Evolutionary conservation across 1,140 invertebrate species (phyloP).

Genomic region (Hetaerina americana): DNA sequence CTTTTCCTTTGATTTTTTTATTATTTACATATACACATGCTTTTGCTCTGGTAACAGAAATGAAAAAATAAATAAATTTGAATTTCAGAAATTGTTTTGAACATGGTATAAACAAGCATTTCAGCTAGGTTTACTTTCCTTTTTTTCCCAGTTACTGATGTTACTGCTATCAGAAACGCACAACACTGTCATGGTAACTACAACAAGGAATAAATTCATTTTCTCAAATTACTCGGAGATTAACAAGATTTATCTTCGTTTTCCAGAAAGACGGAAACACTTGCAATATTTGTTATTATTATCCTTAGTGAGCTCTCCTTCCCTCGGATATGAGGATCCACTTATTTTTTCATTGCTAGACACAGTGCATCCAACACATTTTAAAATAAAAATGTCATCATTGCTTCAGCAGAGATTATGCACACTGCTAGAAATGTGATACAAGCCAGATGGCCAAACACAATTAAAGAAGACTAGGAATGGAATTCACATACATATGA

Average conservation of each 20-base stretch:
- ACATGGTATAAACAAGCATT: background rate
- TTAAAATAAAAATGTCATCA: too few species aligned
- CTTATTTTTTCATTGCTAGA: background rate
- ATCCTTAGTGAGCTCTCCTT: too few species aligned
- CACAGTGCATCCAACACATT: background rate
- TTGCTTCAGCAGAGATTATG: background rate
- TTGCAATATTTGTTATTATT: background rate
- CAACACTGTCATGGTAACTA: background rate
- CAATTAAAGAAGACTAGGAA: background rate
- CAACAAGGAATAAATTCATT: background rate
- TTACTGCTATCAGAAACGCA: background rate
- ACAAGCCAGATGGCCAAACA: background rate
- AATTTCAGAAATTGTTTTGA: background rate
- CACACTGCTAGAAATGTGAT: background rate
- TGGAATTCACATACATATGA: too few species aligned
- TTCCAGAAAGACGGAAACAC: background rate
- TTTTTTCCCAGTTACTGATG: background rate
- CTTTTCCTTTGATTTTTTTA: background rate
- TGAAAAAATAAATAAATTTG: background rate
- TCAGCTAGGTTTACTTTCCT: background rate
- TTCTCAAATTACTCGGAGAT: background rate
- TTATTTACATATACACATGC: background rate
- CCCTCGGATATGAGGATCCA: too few species aligned
- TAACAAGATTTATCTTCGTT: background rate
- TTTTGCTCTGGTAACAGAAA: background rate